These are phyloP conservation scores for Anthophora plumipes DNA, from an alignment of 2,888 invertebrate species.

Conservation along the genomic window DNA sequence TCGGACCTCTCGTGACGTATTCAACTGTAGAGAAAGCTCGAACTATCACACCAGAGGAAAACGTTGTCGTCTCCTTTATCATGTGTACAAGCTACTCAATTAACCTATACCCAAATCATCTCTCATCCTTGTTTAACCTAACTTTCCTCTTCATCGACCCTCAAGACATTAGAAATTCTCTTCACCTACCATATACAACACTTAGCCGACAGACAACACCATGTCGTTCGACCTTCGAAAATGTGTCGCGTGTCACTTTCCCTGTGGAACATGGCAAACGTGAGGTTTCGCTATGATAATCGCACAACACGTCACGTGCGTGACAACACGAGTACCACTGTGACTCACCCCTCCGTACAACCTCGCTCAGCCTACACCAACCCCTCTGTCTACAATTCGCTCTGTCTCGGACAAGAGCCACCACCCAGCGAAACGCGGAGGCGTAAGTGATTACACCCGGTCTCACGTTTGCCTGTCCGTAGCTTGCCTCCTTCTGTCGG, in stretches of 20 bases:
- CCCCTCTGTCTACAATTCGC: not conserved
- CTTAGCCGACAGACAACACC: too few species aligned
- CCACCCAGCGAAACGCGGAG: conserved; percentile 33
- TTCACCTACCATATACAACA: too few species aligned
- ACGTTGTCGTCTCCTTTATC: not conserved
- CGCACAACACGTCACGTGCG: conserved; percentile 67
- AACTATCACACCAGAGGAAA: not conserved
- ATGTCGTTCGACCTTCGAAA: conserved; percentile 62
- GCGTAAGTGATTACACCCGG: conserved; percentile 68
- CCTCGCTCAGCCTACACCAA: not conserved
- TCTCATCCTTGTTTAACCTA: too few species aligned
- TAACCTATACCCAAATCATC: too few species aligned
- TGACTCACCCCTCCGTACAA: conserved; percentile 61
- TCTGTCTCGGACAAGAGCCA: conserved; percentile 27
- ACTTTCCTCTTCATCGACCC: not conserved
- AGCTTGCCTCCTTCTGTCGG: conserved; percentile 61
- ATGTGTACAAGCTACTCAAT: too few species aligned
- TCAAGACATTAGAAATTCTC: not conserved
- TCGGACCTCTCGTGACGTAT: conserved; percentile 11
- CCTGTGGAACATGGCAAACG: conserved; percentile 35
- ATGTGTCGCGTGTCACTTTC: conserved; percentile 62
- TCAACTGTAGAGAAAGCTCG: not conserved
- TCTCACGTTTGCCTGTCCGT: conserved; percentile 51
- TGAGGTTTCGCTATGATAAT: conserved; percentile 70
- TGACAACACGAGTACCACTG: conserved; percentile 62